Conservation (phyloP, 2,888 invertebrate species). For the Vanessa cardui region DNA sequence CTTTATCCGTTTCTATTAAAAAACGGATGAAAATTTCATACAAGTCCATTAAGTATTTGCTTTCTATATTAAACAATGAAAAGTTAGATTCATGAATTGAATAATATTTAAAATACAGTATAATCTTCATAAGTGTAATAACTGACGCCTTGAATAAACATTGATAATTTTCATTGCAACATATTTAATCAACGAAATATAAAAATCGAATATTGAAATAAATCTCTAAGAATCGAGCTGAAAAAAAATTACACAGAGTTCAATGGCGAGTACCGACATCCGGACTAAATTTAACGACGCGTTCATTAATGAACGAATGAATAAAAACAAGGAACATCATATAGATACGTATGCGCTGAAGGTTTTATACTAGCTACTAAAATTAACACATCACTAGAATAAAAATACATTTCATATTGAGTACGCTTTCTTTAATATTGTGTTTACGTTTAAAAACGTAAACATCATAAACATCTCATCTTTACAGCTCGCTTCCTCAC, state of each 20-base stretch:
- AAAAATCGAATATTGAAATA: too few relatives aligned
- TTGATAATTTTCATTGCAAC: too few relatives aligned
- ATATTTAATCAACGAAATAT: neutral
- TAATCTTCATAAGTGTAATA: too few relatives aligned
- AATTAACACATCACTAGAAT: neutral
- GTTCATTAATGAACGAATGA: constrained; percentile 47
- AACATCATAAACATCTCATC: constrained; percentile 41
- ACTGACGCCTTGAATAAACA: too few relatives aligned
- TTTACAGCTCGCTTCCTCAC: constrained; percentile 51
- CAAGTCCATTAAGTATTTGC: too few relatives aligned
- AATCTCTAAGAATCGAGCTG: too few relatives aligned
- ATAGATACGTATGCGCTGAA: constrained; percentile 1
- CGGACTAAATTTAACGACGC: constrained; percentile 61
- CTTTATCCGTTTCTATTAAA: too few relatives aligned
- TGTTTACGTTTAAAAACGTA: constrained; percentile 25
- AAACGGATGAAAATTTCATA: too few relatives aligned
- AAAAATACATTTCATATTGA: constrained; percentile 10
- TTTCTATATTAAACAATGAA: too few relatives aligned
- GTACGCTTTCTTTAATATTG: constrained; percentile 28
- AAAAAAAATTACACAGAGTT: constrained; percentile 20
- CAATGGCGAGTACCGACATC: constrained; percentile 45
- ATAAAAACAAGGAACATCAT: constrained; percentile 48
- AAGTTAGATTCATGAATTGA: too few relatives aligned
- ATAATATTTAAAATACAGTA: too few relatives aligned
- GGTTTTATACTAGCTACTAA: neutral